Evolutionary conservation across 1,140 invertebrate genomes (phyloP).

Genomic region (Philotrypesis tridentata): DNA sequence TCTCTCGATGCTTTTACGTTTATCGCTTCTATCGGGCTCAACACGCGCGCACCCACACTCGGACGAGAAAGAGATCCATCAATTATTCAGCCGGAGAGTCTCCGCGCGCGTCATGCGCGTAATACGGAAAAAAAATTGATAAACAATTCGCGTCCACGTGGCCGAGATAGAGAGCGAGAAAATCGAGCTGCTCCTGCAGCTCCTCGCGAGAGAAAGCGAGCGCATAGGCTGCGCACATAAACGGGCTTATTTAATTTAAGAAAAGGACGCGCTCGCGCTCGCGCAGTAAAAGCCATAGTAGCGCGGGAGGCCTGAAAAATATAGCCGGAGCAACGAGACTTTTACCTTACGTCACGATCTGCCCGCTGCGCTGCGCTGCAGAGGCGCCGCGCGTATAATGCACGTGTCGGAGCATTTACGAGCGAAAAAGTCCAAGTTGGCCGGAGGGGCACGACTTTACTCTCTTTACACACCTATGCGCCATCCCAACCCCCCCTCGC

Average conservation of each 20-base stretch:
- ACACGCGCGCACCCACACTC: too few relatives aligned
- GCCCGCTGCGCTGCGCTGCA: too few relatives aligned
- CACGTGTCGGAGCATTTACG: constrained; percentile 48
- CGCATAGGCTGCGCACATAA: constrained; percentile 32
- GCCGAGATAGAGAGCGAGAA: too few relatives aligned
- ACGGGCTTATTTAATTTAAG: constrained; percentile 49
- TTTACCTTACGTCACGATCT: constrained; percentile 48
- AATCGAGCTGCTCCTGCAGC: too few relatives aligned
- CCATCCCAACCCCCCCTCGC: neutral
- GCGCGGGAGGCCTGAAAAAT: constrained; percentile 15
- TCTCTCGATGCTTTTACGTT: neutral
- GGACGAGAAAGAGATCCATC: too few relatives aligned
- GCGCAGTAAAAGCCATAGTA: constrained; percentile 16
- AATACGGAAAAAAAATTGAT: neutral
- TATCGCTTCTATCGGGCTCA: neutral
- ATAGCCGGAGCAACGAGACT: constrained; percentile 46
- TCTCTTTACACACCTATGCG: too few relatives aligned
- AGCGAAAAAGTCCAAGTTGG: constrained; percentile 39
- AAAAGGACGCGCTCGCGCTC: constrained; percentile 28
- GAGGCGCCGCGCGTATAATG: constrained; percentile 31
- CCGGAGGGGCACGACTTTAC: neutral
- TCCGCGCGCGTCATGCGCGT: too few relatives aligned
- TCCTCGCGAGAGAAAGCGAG: too few relatives aligned
- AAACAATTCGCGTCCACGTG: neutral
- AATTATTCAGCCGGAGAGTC: neutral